Percentiles rank a stretch among this genome's conserved stretches.
Conservation (phyloP, 2,113 vertebrate genomes). For the Xyliphius kryptos region DNA sequence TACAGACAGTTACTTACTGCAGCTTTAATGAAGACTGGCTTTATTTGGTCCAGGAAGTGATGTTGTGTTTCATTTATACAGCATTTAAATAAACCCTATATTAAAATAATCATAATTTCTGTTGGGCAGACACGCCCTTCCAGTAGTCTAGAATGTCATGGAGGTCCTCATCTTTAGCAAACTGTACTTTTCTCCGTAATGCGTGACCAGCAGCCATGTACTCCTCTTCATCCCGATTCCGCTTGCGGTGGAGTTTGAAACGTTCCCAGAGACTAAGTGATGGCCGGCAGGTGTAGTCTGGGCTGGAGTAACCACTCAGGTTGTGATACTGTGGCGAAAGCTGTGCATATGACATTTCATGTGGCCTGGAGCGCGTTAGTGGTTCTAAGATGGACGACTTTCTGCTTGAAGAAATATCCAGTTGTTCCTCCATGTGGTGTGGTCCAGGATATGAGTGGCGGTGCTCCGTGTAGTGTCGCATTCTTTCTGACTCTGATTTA, state of each 20-base stretch:
- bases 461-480: constrained; percentile 54
- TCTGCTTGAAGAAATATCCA: constrained; percentile 58
- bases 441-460: constrained; percentile 88
- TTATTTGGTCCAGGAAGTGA: constrained; percentile 45
- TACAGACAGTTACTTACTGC: constrained; percentile 15
- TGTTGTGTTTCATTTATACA: constrained; percentile 7
- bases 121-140: constrained; percentile 97
- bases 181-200: constrained; percentile 93
- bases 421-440: constrained; percentile 58
- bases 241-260: constrained; percentile 88
- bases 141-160: constrained; percentile 99
- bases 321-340: constrained; percentile 91
- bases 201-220: constrained; percentile 94
- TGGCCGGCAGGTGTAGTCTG: constrained; percentile 81
- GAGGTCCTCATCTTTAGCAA: constrained; percentile 96
- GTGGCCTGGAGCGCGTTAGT: constrained; percentile 78
- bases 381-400: constrained; percentile 90
- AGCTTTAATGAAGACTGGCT: constrained; percentile 37
- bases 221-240: constrained; percentile 78
- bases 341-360: constrained; percentile 88
- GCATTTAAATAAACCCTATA: constrained; percentile 32
- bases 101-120: constrained; percentile 83
- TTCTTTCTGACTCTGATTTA: constrained; percentile 48
- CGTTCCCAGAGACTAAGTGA: constrained; percentile 90
- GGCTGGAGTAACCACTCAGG: constrained; percentile 91